Evolutionary conservation across 2,113 vertebrate genomes (phyloP).

Genomic region (Calypte anna): DNA sequence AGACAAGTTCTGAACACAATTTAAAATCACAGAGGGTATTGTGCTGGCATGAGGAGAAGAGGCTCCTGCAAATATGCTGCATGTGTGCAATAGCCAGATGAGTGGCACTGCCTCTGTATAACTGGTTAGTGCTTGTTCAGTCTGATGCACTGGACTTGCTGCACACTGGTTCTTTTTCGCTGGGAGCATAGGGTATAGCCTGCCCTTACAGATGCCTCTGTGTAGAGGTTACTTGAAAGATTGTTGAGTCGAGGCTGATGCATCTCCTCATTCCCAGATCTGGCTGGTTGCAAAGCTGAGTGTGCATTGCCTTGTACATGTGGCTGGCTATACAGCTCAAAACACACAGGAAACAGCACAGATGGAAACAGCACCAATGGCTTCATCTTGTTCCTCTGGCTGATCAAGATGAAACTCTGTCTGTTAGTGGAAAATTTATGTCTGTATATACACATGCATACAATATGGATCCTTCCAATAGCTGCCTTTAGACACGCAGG

Average conservation of each 20-base stretch:
- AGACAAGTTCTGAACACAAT: background rate
- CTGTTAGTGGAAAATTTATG: background rate
- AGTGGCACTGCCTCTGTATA: background rate
- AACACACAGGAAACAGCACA: background rate
- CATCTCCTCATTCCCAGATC: background rate
- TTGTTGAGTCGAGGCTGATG: background rate
- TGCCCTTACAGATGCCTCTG: background rate
- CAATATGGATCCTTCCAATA: background rate
- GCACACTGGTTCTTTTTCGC: background rate
- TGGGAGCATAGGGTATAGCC: background rate
- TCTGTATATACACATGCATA: background rate
- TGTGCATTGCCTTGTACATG: background rate
- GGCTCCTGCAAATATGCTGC: fast-evolving
- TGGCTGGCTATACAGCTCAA: background rate
- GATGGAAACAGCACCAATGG: background rate
- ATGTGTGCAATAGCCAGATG: background rate
- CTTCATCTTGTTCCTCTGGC: background rate
- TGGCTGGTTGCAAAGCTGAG: background rate
- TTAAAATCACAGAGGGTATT: background rate
- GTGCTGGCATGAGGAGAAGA: background rate
- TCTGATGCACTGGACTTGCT: background rate
- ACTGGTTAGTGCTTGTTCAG: background rate
- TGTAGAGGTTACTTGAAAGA: background rate
- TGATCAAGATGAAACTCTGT: background rate
- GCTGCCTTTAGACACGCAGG: background rate